Percentiles rank a stretch among this genome's conserved stretches.
phyloP scores from a whole-genome alignment of 2,797 vertebrate genomes.

The Pantherophis alleghaniensis region DNA sequence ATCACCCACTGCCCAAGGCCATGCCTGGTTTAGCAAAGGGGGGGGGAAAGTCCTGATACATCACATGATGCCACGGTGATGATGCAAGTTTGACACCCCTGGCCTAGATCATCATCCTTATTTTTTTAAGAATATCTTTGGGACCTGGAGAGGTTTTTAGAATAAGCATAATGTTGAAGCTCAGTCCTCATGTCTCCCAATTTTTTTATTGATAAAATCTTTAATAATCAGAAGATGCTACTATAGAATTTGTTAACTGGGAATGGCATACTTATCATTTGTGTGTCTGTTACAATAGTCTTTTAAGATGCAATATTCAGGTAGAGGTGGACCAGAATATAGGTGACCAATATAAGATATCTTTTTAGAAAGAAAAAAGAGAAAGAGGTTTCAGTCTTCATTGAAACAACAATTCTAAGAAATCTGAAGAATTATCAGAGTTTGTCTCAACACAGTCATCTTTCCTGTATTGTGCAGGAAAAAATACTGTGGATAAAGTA shows the following conservation, averaged over 20 bases:
- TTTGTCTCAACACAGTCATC: conserved; percentile 20
- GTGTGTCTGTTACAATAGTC: neutral
- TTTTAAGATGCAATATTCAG: neutral
- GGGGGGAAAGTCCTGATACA: too few species aligned
- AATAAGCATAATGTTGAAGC: neutral
- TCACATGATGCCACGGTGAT: too few species aligned
- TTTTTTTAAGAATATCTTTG: neutral
- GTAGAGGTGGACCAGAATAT: neutral
- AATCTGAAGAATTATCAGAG: conserved; percentile 44
- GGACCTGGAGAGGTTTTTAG: neutral
- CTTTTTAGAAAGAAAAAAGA: neutral
- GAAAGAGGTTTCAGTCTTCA: conserved; percentile 34
- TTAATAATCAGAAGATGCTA: neutral
- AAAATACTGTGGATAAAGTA: conserved; percentile 35
- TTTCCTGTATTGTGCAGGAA: conserved; percentile 27
- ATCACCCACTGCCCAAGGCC: too few species aligned
- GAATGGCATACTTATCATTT: neutral
- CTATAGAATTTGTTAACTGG: neutral
- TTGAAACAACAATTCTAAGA: conserved; percentile 38
- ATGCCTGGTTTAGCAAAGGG: too few species aligned
- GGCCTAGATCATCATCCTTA: neutral
- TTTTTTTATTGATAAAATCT: neutral
- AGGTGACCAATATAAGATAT: too few species aligned
- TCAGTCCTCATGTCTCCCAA: neutral
- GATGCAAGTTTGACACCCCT: too few species aligned